Conservation (phyloP, 2,797 vertebrate genomes). For the Glossophaga mutica region DNA sequence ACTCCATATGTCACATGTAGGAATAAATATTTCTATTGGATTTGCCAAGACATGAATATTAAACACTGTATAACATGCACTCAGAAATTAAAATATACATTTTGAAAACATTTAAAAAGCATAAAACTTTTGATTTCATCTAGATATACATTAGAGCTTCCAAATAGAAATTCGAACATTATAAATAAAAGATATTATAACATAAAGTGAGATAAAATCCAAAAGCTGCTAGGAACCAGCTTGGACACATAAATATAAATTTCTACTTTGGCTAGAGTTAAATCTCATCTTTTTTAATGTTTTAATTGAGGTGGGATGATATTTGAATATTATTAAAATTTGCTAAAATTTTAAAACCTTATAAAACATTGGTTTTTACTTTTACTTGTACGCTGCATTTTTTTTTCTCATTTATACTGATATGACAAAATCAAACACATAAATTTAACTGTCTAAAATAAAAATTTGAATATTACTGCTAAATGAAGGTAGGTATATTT, state of each 20-base stretch:
- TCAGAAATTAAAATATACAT: slow-evolving; percentile 68
- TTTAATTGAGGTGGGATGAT: slow-evolving; percentile 72
- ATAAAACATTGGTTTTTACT: slow-evolving; percentile 45
- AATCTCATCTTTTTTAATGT: slow-evolving; percentile 56
- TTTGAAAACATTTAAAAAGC: slow-evolving; percentile 54
- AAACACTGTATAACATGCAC: slow-evolving; percentile 51
- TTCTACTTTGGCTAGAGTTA: slow-evolving; percentile 46
- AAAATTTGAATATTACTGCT: slow-evolving; percentile 52
- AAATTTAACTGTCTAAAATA: slow-evolving; percentile 44
- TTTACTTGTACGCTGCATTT: slow-evolving; percentile 38
- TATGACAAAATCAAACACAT: slow-evolving; percentile 26
- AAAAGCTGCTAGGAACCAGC: slow-evolving; percentile 49
- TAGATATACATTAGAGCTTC: slow-evolving; percentile 28
- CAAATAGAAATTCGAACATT: slow-evolving; percentile 66
- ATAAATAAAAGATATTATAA: slow-evolving; percentile 50
- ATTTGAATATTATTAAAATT: slow-evolving; percentile 32
- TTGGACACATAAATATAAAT: slow-evolving; percentile 53
- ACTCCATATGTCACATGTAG: slow-evolving; percentile 68
- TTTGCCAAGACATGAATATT: slow-evolving; percentile 68
- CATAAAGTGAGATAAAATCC: slow-evolving; percentile 43
- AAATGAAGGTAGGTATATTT: slow-evolving; percentile 38
- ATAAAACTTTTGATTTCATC: slow-evolving; percentile 57
- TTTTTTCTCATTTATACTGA: slow-evolving; percentile 50
- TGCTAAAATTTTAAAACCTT: slow-evolving; percentile 66
- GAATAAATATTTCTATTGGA: slow-evolving; percentile 64